A percentile compares a stretch with the other conserved stretches of the same genome.
Conservation (phyloP, 2,888 invertebrate species). For the Volucella inanis region DNA sequence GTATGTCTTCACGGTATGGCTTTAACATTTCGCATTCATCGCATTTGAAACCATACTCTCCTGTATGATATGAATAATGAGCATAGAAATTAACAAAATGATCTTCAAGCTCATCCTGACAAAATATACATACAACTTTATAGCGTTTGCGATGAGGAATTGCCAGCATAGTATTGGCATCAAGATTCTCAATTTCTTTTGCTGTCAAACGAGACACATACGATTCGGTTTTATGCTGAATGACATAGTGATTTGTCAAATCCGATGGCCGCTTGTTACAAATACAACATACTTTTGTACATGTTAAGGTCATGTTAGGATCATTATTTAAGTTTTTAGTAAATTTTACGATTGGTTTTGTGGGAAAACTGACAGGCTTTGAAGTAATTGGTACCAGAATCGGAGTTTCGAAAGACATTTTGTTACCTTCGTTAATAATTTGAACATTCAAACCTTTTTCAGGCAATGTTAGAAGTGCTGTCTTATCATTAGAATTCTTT, state of each 20-base stretch:
- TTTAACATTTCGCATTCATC: slow-evolving; percentile 74
- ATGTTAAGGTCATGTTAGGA: slow-evolving; percentile 74
- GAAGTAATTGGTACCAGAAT: slow-evolving; percentile 41
- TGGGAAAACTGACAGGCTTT: slow-evolving; percentile 11
- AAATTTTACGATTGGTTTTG: slow-evolving; percentile 6
- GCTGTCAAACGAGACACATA: slow-evolving; percentile 76
- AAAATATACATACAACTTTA: slow-evolving; percentile 76
- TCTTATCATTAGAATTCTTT: too few species aligned
- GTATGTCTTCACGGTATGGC: slow-evolving; percentile 76
- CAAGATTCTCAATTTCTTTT: slow-evolving; percentile 69
- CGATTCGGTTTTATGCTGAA: slow-evolving; percentile 77
- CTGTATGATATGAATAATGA: slow-evolving; percentile 77
- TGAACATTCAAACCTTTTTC: too few species aligned
- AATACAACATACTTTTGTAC: slow-evolving; percentile 72
- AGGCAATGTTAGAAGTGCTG: too few species aligned
- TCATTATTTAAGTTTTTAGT: slow-evolving; percentile 67
- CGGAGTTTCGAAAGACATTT: slow-evolving; percentile 3
- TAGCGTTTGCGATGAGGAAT: slow-evolving; percentile 59
- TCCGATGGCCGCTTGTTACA: slow-evolving; percentile 76
- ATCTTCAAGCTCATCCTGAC: slow-evolving; percentile 73
- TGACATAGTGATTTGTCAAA: slow-evolving; percentile 77
- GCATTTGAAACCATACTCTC: slow-evolving; percentile 77
- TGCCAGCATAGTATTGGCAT: slow-evolving; percentile 74
- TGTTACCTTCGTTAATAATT: neutral
- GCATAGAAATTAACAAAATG: slow-evolving; percentile 75